These are phyloP conservation scores for Zaprionus lineosus DNA, from an alignment of 2,888 invertebrate species.

Conservation along the genomic window DNA sequence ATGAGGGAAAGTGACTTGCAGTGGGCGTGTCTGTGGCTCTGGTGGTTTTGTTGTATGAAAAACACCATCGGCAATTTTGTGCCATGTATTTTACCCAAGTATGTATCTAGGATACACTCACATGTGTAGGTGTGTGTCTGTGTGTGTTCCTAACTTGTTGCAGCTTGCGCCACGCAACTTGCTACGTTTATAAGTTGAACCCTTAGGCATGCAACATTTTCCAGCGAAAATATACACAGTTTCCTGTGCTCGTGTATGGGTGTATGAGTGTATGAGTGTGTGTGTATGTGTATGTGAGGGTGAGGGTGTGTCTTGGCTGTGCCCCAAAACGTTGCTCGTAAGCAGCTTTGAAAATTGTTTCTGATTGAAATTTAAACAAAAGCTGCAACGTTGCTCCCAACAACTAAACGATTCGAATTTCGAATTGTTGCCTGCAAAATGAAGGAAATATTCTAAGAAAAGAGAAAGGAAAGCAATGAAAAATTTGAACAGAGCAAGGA, in stretches of 20 bases:
- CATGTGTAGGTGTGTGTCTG: constrained; percentile 9
- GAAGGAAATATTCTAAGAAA: constrained; percentile 17
- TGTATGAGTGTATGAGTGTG: too few species aligned
- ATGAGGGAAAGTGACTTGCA: constrained; percentile 37
- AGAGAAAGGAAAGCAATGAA: constrained; percentile 16
- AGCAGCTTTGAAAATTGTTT: constrained; percentile 68
- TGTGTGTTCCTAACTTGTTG: constrained; percentile 58
- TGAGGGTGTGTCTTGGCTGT: too few species aligned
- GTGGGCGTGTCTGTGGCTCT: constrained; percentile 46
- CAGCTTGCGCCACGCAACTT: constrained; percentile 41
- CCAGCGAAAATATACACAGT: too few species aligned
- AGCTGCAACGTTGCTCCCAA: constrained; percentile 37
- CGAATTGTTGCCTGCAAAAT: constrained; percentile 22
- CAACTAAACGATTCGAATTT: constrained; percentile 31
- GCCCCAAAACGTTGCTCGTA: constrained; percentile 19
- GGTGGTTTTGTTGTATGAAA: constrained; percentile 26
- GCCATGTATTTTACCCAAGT: constrained; percentile 44
- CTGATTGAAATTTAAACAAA: constrained; percentile 73
- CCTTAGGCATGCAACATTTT: constrained; percentile 39
- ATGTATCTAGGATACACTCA: too few species aligned
- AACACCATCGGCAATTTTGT: constrained; percentile 61
- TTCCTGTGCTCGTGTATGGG: too few species aligned
- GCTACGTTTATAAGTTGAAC: constrained; percentile 38
- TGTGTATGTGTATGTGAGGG: too few species aligned
- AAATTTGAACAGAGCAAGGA: background rate